Base-by-base conservation (phyloP, 2,797 vertebrate species). In the Lateolabrax maculatus region DNA sequence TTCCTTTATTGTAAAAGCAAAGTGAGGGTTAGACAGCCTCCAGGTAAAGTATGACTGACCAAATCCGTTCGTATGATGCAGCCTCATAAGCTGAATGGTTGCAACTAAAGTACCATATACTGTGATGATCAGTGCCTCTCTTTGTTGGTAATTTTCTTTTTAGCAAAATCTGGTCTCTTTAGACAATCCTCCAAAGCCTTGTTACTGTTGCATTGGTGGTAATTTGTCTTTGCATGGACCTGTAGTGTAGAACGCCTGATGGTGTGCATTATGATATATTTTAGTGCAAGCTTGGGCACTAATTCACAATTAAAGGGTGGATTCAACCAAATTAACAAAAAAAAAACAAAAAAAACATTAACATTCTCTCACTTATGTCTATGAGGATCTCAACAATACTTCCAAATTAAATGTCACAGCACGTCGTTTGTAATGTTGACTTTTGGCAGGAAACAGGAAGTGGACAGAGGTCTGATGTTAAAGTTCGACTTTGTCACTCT, bases 11-110 rank as follows among this genome's bases (percentile, higher is more conserved):
- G 21, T 60, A 48, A 77, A 48, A 71, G 29, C 49, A 13, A 56
- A 23, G 52, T 56, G 75, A 81, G 34, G 37, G 34, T 23, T 84
- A 71, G 77, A 77, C 21, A 12, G n/a, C 18, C 23, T 83, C 81
- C 81, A 80, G 69, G 67, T 70, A 9, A 48, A 61, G 77, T 48
- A 65, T 78, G 69, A 72, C 44, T 67, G 60, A 83, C 72, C 72
- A 23, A 58, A 64, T 34, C 58, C 60, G 29, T 48, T 73, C 48
- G 4, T 48, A 52, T 43, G 27, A 58, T 27, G 63, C 78, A 37
- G 41, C 29, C 4, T 51, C 67, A 61, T 43, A 18, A 81, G 53
- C 79, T 79, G 23, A 78, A 80, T 84, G 74, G 72, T 71, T 52
- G 63, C 23, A 53, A 77, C 75, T 15, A 81, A 84, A 77, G 23